These are phyloP conservation scores for Erpornis zantholeuca DNA, from an alignment of 2,113 vertebrate genomes.

Conservation along the genomic window DNA sequence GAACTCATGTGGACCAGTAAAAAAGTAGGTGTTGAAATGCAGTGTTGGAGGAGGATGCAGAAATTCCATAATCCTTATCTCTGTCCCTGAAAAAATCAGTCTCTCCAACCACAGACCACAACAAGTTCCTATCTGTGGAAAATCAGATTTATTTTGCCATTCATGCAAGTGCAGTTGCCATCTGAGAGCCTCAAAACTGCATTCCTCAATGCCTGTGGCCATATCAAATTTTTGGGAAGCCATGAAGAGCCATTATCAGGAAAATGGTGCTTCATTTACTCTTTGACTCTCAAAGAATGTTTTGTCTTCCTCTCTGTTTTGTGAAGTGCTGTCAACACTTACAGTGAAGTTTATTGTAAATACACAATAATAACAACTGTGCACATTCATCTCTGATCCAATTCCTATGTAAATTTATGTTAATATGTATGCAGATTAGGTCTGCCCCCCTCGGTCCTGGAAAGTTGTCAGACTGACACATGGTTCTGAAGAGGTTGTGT, in stretches of 20 bases:
- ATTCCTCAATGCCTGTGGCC: background rate
- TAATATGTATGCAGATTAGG: constrained; percentile 48
- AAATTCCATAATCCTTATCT: background rate
- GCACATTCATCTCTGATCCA: constrained; percentile 37
- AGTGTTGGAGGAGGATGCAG: background rate
- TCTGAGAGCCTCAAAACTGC: background rate
- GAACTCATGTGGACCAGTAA: background rate
- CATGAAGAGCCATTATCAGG: background rate
- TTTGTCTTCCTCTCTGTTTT: constrained; percentile 56
- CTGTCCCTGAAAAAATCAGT: background rate
- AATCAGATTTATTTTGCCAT: background rate
- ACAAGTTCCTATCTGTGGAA: background rate
- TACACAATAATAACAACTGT: constrained; percentile 65
- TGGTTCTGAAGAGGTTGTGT: constrained; percentile 51
- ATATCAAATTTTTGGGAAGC: background rate
- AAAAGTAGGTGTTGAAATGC: background rate
- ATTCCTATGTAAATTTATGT: constrained; percentile 61
- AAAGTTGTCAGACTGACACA: constrained; percentile 57
- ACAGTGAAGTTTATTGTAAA: constrained; percentile 67
- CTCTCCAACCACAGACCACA: background rate
- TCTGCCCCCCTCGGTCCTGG: constrained; percentile 40
- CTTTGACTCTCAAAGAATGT: constrained; percentile 36
- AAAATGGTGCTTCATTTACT: constrained; percentile 32
- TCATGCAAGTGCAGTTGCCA: background rate
- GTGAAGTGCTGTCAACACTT: constrained; percentile 51